Conservation (phyloP, 2,113 vertebrate genomes). For the Trochalopteron elliotii region DNA sequence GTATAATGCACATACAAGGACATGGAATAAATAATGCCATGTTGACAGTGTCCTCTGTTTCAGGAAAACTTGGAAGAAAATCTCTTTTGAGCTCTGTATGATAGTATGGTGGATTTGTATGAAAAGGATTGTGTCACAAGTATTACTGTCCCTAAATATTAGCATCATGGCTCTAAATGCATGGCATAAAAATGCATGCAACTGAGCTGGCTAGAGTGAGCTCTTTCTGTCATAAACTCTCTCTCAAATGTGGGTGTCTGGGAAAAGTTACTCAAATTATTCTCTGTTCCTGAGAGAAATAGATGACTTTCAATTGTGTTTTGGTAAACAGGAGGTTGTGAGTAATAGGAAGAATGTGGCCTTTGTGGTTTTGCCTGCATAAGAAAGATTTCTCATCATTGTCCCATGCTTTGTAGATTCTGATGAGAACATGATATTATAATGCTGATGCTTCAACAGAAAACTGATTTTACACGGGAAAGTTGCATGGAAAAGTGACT, state of each 20-base stretch:
- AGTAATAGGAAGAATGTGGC: conserved; percentile 17
- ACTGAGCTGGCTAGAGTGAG: neutral
- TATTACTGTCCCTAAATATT: neutral
- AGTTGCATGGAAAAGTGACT: neutral
- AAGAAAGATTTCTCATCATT: neutral
- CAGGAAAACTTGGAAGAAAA: neutral
- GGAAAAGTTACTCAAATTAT: conserved; percentile 6
- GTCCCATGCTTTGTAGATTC: neutral
- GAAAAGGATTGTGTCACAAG: neutral
- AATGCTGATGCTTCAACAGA: neutral
- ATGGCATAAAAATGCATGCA: neutral
- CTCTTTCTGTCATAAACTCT: neutral
- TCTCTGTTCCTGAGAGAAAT: neutral
- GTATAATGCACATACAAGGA: neutral
- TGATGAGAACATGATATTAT: neutral
- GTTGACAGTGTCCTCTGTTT: neutral
- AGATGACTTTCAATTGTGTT: neutral
- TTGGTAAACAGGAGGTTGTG: conserved; percentile 43
- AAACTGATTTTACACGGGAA: neutral
- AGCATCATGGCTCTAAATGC: neutral
- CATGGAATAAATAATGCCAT: neutral
- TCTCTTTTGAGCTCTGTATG: neutral
- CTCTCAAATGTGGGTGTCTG: neutral
- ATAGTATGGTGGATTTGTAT: neutral
- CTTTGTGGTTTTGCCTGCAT: neutral